Percentiles rank a stretch among this genome's conserved stretches.
phyloP scores from a whole-genome alignment of 2,888 invertebrate genomes.

The Phyto melanocephala region DNA sequence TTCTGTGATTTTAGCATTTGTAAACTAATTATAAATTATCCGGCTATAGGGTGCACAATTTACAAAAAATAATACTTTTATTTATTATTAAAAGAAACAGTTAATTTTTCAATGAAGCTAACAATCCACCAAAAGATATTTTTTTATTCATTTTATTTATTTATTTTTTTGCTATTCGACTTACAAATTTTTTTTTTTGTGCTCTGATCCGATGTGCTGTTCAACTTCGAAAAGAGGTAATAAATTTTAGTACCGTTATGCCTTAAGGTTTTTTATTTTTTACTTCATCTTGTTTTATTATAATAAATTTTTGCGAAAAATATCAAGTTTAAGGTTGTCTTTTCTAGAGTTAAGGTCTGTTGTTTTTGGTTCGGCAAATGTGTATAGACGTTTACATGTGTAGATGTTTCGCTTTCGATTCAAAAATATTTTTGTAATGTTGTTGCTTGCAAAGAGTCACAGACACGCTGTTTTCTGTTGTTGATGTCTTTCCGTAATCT shows the following conservation, averaged over 20 bases:
- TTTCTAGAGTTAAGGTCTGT: background rate
- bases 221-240: background rate
- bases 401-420: background rate
- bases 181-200: background rate
- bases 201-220: background rate
- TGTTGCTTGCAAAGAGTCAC: background rate
- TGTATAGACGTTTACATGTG: background rate
- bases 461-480: background rate
- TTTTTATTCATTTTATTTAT: no score
- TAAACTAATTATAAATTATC: no score
- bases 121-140: no score
- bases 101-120: background rate
- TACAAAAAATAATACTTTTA: background rate
- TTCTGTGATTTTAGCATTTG: no score
- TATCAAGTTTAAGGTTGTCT: slow-evolving; percentile 60
- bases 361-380: background rate
- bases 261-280: background rate
- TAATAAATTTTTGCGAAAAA: slow-evolving; percentile 28
- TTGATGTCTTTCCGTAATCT: slow-evolving; percentile 39
- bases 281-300: background rate
- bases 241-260: background rate
- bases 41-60: background rate
- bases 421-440: slow-evolving; percentile 8
- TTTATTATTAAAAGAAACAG: slow-evolving; percentile 1
- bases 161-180: background rate